Conservation (phyloP, 2,797 vertebrate genomes). For the Leptoclinus maculatus region DNA sequence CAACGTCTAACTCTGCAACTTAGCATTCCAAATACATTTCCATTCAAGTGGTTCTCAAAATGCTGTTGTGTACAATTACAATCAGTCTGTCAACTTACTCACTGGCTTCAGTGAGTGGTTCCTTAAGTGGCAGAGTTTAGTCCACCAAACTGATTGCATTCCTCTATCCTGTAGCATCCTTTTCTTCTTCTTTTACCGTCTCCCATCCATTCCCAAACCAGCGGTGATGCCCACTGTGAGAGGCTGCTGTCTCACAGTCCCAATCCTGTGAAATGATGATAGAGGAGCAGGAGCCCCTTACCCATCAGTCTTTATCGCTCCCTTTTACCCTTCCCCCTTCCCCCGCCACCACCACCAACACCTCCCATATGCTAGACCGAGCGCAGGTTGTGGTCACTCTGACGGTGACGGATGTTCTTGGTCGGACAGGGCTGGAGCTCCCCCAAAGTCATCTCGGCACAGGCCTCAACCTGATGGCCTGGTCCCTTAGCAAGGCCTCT, state of each 20-base stretch:
- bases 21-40: slow-evolving; percentile 50
- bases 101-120: slow-evolving; percentile 47
- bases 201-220: slow-evolving; percentile 65
- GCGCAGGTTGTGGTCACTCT: slow-evolving; percentile 70
- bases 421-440: slow-evolving; percentile 59
- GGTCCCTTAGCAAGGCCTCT: slow-evolving; percentile 56
- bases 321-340: slow-evolving; percentile 48
- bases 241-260: slow-evolving; percentile 73
- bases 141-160: slow-evolving; percentile 62
- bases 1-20: slow-evolving; percentile 13
- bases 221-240: slow-evolving; percentile 73
- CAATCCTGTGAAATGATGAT: slow-evolving; percentile 85
- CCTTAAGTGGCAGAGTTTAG: slow-evolving; percentile 48
- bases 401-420: slow-evolving; percentile 78
- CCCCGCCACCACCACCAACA: slow-evolving; percentile 33
- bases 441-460: slow-evolving; percentile 74
- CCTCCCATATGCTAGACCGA: slow-evolving; percentile 58
- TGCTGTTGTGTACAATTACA: slow-evolving; percentile 61
- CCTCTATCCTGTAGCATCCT: slow-evolving; percentile 60
- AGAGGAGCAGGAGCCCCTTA: slow-evolving; percentile 74
- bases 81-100: slow-evolving; percentile 56
- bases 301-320: slow-evolving; percentile 84
- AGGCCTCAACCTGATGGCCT: slow-evolving; percentile 67
- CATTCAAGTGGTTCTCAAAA: slow-evolving; percentile 55
- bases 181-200: slow-evolving; percentile 59